A percentile compares a stretch with the other conserved stretches of the same genome.
phyloP scores from a whole-genome alignment of 2,888 invertebrate genomes.

The Pyrrhia umbra region DNA sequence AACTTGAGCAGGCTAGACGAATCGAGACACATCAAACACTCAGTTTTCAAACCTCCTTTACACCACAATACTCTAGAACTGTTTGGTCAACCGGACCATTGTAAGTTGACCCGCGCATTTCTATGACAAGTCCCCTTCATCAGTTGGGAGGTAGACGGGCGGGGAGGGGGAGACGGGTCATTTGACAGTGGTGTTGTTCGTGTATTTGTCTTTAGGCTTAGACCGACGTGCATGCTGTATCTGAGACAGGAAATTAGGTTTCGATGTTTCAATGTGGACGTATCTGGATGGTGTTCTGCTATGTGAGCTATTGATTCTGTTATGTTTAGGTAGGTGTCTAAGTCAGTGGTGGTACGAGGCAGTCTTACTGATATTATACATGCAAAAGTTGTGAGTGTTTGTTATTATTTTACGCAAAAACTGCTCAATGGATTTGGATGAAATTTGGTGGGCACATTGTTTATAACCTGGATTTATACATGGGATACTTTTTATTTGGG shows the following conservation, averaged over 20 bases:
- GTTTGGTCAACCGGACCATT: conserved; percentile 65
- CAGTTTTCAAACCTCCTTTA: conserved; percentile 73
- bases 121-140: conserved; percentile 58
- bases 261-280: conserved; percentile 83
- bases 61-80: conserved; percentile 62
- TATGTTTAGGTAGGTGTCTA: not conserved
- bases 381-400: too few relatives aligned
- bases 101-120: conserved; percentile 62
- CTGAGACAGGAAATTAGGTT: conserved; percentile 90
- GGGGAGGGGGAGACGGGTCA: conserved; percentile 63
- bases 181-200: conserved; percentile 69
- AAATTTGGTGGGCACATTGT: too few relatives aligned
- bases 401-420: too few relatives aligned
- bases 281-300: conserved; percentile 72
- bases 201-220: conserved; percentile 88
- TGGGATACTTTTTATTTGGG: too few relatives aligned
- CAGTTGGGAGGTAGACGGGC: conserved; percentile 19
- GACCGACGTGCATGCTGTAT: conserved; percentile 78
- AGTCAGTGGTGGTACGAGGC: not conserved
- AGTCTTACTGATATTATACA: not conserved
- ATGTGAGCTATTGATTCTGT: not conserved
- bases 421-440: too few relatives aligned
- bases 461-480: too few relatives aligned
- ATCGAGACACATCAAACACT: conserved; percentile 60
- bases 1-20: conserved; percentile 50